phyloP scores from a whole-genome alignment of 1,140 invertebrate genomes.

The Microplitis demolitor region DNA sequence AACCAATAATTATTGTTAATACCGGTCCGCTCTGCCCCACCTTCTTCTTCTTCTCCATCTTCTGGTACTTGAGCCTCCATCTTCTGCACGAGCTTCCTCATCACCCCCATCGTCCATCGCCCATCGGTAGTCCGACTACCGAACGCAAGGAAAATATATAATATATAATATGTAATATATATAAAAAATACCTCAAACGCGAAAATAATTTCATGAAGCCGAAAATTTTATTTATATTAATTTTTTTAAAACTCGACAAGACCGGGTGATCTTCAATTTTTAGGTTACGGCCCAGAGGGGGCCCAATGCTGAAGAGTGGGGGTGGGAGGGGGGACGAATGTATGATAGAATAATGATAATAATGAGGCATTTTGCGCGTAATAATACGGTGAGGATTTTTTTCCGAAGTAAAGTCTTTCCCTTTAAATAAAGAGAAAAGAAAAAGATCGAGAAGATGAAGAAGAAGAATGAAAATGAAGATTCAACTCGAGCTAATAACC shows the following conservation, averaged over 20 bases:
- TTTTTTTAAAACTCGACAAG: too few species aligned
- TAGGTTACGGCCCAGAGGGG: background rate
- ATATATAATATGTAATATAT: too few species aligned
- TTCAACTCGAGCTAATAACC: conserved; percentile 49
- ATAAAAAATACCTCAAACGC: too few species aligned
- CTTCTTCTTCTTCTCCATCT: conserved; percentile 28
- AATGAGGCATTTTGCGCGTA: conserved; percentile 58
- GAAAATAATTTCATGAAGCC: too few species aligned
- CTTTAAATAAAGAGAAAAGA: too few species aligned
- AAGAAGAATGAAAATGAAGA: conserved; percentile 35
- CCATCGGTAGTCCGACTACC: conserved; percentile 27
- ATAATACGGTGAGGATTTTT: conserved; percentile 53
- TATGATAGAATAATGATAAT: conserved; percentile 60
- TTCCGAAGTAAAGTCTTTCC: conserved; percentile 25
- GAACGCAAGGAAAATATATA: background rate
- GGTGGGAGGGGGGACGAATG: conserved; percentile 34
- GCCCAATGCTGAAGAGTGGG: background rate
- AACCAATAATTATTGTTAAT: conserved; percentile 64
- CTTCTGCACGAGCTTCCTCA: conserved; percentile 15
- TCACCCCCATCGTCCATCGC: conserved; percentile 30
- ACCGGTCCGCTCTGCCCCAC: conserved; percentile 30
- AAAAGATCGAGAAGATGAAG: conserved; percentile 31
- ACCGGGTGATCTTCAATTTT: too few species aligned
- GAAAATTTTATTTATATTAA: too few species aligned
- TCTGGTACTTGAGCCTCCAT: background rate